These are phyloP conservation scores for Calephelis nemesis DNA, from an alignment of 1,140 invertebrate genomes.

Conservation along the genomic window DNA sequence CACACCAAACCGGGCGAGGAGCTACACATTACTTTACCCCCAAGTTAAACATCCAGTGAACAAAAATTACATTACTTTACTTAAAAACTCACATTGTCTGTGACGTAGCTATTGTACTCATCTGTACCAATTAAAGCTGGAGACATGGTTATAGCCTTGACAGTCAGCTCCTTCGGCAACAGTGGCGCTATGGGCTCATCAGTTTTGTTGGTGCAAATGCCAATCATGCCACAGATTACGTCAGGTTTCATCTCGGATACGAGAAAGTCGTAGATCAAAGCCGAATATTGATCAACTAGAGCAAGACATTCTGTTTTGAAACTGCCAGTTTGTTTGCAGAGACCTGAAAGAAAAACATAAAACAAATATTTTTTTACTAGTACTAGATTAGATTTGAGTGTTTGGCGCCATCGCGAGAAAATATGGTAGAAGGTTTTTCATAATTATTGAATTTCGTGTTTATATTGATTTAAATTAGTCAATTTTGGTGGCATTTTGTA, in stretches of 20 bases:
- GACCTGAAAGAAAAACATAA: conserved; percentile 57
- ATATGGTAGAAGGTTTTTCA: no score
- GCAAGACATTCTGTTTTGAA: conserved; percentile 84
- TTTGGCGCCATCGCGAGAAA: no score
- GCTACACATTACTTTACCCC: no score
- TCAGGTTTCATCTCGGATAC: conserved; percentile 85
- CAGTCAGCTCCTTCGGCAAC: conserved; percentile 70
- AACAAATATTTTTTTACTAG: neutral
- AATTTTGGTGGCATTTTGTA: no score
- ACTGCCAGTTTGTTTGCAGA: conserved; percentile 89
- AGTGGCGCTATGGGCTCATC: conserved; percentile 79
- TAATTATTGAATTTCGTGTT: no score
- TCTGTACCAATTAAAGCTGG: conserved; percentile 53
- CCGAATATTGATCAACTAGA: conserved; percentile 89
- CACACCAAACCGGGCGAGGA: no score
- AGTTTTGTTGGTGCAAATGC: conserved; percentile 82
- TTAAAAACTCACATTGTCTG: conserved; percentile 30
- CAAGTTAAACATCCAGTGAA: no score
- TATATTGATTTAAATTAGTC: no score
- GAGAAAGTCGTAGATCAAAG: conserved; percentile 85
- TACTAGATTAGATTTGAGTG: no score
- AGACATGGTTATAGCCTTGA: conserved; percentile 43
- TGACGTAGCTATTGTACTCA: conserved; percentile 58
- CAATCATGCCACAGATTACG: conserved; percentile 84
- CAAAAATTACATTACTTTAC: no score